phyloP scores from a whole-genome alignment of 2,888 invertebrate genomes.

The Protonemura montana region DNA sequence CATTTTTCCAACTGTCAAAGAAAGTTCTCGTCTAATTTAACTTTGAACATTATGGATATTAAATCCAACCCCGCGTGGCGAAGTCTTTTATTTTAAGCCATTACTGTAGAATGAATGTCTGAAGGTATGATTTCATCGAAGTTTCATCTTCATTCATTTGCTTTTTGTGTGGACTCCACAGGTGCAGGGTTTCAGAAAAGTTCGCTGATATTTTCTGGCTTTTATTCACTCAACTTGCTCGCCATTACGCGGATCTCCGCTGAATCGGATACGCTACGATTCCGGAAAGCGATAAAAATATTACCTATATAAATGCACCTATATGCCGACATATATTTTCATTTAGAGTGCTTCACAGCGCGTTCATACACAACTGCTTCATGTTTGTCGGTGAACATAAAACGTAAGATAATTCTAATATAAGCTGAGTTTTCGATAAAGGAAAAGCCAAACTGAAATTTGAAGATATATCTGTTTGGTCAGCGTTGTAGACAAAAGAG shows the following conservation, averaged over 20 bases:
- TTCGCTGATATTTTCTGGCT: background rate
- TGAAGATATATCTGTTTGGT: background rate
- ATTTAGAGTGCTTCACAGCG: background rate
- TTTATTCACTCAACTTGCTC: background rate
- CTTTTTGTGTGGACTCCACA: background rate
- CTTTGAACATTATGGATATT: constrained; percentile 32
- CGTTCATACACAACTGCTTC: background rate
- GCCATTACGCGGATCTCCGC: background rate
- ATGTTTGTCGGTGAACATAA: background rate
- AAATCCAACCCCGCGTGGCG: constrained; percentile 1
- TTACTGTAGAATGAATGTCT: background rate
- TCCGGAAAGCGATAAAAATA: background rate
- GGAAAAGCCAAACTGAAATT: background rate
- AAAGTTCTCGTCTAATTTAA: constrained; percentile 35
- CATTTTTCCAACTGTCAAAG: constrained; percentile 33
- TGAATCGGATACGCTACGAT: background rate
- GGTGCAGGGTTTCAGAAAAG: background rate
- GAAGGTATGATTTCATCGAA: background rate
- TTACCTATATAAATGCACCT: background rate
- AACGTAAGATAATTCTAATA: background rate
- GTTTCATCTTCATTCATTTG: background rate
- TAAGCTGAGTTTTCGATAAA: background rate
- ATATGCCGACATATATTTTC: background rate
- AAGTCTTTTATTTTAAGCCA: background rate
- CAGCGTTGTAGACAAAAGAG: background rate